phyloP scores from a whole-genome alignment of 2,888 invertebrate genomes.

The Macrosoma leucophasiata region DNA sequence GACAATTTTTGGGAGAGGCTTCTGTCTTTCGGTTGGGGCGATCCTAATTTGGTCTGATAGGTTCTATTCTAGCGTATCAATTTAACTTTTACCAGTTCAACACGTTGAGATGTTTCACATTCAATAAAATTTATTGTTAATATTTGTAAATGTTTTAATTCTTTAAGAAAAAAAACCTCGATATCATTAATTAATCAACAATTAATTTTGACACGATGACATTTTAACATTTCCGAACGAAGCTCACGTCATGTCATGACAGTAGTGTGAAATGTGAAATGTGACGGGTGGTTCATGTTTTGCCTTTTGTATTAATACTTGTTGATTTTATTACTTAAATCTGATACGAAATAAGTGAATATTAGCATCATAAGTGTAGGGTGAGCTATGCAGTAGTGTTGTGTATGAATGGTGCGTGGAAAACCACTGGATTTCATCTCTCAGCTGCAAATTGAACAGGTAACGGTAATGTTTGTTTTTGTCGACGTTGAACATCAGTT shows the following conservation, averaged over 20 bases:
- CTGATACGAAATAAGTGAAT: slow-evolving; percentile 46
- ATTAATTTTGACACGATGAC: too few species aligned
- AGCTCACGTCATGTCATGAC: slow-evolving; percentile 33
- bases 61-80: too few species aligned
- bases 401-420: slow-evolving; percentile 32
- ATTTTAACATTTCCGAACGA: slow-evolving; percentile 27
- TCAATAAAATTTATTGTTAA: too few species aligned
- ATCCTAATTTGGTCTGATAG: too few species aligned
- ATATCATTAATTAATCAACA: too few species aligned
- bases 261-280: slow-evolving; percentile 45
- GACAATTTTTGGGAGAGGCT: too few species aligned
- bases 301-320: slow-evolving; percentile 60
- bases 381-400: slow-evolving; percentile 52
- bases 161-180: too few species aligned
- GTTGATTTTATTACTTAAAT: slow-evolving; percentile 62
- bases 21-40: too few species aligned
- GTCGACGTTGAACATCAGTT: slow-evolving; percentile 54
- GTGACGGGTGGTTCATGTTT: slow-evolving; percentile 63
- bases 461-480: slow-evolving; percentile 70
- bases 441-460: slow-evolving; percentile 51
- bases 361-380: slow-evolving; percentile 32
- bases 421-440: slow-evolving; percentile 35
- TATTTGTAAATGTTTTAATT: too few species aligned
- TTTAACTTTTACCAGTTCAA: too few species aligned
- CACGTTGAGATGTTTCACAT: too few species aligned